A percentile compares a stretch with the other conserved stretches of the same genome.
Conservation (phyloP, 2,113 vertebrate species). For the Balaeniceps rex region DNA sequence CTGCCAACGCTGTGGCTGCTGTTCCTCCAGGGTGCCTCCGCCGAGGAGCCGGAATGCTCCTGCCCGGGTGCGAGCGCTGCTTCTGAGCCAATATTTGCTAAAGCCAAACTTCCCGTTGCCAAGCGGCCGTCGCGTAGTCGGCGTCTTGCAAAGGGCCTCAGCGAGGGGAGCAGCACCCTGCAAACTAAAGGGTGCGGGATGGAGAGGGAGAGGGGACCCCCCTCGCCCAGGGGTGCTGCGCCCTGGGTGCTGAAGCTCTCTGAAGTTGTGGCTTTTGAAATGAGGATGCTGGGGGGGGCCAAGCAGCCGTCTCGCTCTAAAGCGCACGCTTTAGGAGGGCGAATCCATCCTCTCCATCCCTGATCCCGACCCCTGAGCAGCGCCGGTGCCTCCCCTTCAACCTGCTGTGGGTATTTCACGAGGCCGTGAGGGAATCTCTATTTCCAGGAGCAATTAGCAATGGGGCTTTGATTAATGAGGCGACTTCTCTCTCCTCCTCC, state of each 20-base stretch:
- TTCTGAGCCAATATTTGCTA: no score
- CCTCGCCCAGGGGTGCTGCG: neutral
- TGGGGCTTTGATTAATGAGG: neutral
- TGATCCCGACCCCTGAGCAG: neutral
- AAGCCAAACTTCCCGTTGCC: no score
- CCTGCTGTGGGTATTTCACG: no score
- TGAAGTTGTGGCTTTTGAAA: neutral
- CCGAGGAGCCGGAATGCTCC: no score
- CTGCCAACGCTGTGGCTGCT: no score
- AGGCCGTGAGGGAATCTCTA: neutral
- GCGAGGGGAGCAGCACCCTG: neutral
- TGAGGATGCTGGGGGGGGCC: fast-evolving
- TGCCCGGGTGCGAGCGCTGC: no score
- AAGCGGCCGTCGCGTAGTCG: fast-evolving
- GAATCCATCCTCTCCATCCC: neutral
- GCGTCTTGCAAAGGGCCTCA: neutral
- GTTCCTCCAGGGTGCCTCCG: no score
- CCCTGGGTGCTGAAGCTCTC: neutral
- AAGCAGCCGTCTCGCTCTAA: no score
- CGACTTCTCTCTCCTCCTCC: no score
- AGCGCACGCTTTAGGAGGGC: neutral
- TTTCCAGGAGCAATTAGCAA: neutral
- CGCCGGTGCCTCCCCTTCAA: no score
- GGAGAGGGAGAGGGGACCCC: neutral
- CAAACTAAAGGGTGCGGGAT: no score